Base-by-base conservation (phyloP, 2,113 vertebrate genomes). In the Pampusana beccarii region DNA sequence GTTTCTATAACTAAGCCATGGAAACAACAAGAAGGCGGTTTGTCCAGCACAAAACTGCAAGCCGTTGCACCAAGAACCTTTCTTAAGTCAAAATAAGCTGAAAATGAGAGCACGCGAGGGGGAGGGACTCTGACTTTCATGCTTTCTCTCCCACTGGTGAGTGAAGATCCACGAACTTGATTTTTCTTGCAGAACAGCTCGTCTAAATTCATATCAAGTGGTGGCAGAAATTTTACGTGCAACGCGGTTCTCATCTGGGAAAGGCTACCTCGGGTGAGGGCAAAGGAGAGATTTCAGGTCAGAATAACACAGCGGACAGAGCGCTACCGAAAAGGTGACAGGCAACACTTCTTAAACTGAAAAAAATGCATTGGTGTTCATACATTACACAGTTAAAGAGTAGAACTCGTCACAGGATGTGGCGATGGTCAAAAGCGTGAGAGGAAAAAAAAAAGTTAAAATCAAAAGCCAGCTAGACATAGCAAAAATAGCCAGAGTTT, bases 381-480 rank as follows among this genome's bases (percentile, higher is more conserved):
- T 33, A 31, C 33, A 42, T 73, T 48, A 61, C 73, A 67, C 36
- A 54, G 73, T 87, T 93, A 80, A 90, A 84, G 66, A 79, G 73
- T 10, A 74, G 65, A 86, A 72, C n/a, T 66, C 33, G 7, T 58
- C 46, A 92, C 92, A 96, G 95, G 93, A 95, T 93, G 94, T 97
- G 96, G 83, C 83, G 96, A 86, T 80, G 80, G 93, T 81, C 90
- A 96, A 93, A 90, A 89, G 73, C 2, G 1, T 87, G 73, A 92
- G 88, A 81, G 61, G 48, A 50, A 50, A 61, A 92, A 80, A 75
- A 60, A 88, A 74, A 65, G 66, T 23, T 40, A 51, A 61, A 86
- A 89, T 61, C 29, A 77, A 53, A 88, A 86, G 69, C 36, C 38
- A 88, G 33, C 42, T 31, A 88, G 69, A 80, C 26, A n/a, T 33